A percentile compares a stretch with the other conserved stretches of the same genome.
phyloP scores from a whole-genome alignment of 2,888 invertebrate species.

The Rambutsinella grinnellia region DNA sequence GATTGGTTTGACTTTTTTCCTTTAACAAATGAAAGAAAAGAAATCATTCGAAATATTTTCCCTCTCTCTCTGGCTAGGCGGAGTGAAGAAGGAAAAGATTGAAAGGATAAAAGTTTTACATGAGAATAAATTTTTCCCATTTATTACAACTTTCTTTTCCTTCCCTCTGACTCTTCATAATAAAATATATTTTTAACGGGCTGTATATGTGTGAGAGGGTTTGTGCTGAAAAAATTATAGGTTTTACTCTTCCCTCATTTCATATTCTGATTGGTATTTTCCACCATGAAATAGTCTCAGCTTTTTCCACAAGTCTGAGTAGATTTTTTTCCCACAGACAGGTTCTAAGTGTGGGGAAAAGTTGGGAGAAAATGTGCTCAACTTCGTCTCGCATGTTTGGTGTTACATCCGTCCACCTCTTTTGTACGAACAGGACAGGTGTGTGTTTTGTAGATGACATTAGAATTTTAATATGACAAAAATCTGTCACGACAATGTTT shows the following conservation, averaged over 20 bases:
- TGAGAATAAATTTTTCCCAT: constrained; percentile 27
- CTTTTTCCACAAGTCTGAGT: neutral
- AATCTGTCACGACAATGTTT: constrained; percentile 36
- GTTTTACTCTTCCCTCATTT: constrained; percentile 38
- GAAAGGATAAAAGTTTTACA: neutral
- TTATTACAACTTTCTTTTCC: constrained; percentile 52
- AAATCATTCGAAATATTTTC: too few species aligned
- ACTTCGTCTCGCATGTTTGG: neutral
- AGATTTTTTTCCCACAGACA: neutral
- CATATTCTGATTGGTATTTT: constrained; percentile 49
- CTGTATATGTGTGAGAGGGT: too few species aligned
- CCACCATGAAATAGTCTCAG: constrained; percentile 10
- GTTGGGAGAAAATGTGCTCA: neutral
- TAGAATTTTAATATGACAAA: constrained; percentile 51
- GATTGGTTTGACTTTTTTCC: constrained; percentile 15
- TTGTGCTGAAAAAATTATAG: constrained; percentile 20
- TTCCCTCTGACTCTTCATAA: neutral
- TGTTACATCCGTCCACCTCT: neutral
- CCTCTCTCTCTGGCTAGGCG: too few species aligned
- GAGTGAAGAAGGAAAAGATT: too few species aligned
- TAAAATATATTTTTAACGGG: constrained; percentile 5
- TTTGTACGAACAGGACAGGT: constrained; percentile 23
- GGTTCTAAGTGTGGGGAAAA: neutral
- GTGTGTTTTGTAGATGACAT: constrained; percentile 47
- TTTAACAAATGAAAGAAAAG: too few species aligned